Evolutionary conservation across 2,113 vertebrate genomes (phyloP).

Genomic region (Petrocephalus zakoni): DNA sequence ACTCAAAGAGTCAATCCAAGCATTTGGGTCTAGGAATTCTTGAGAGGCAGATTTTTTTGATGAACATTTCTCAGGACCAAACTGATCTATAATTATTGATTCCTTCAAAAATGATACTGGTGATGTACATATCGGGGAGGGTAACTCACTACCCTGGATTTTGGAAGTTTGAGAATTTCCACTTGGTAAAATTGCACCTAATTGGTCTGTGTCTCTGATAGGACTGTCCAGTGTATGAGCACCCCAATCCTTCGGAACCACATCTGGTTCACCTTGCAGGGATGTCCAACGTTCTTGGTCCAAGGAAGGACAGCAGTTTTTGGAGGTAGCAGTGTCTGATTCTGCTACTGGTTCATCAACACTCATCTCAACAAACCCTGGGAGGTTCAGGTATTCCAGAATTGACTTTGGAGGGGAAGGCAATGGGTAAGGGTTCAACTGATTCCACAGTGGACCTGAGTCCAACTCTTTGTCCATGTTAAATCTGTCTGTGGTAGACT

Average conservation of each 20-base stretch:
- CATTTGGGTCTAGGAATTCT: slow-evolving; percentile 55
- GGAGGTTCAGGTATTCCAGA: slow-evolving; percentile 19
- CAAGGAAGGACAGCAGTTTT: slow-evolving; percentile 31
- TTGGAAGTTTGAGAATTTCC: not conserved
- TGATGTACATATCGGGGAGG: slow-evolving; percentile 1
- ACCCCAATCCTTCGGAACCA: not conserved
- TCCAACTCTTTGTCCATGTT: not conserved
- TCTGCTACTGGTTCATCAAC: slow-evolving; percentile 59
- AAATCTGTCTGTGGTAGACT: not conserved
- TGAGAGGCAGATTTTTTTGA: slow-evolving; percentile 4
- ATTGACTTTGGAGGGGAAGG: slow-evolving; percentile 16
- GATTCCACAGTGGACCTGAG: slow-evolving; percentile 14
- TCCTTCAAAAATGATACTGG: slow-evolving; percentile 21
- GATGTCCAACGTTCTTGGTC: slow-evolving; percentile 9
- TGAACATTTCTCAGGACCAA: slow-evolving; percentile 5
- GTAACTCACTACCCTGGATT: not conserved
- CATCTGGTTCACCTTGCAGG: not conserved
- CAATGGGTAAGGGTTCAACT: not conserved
- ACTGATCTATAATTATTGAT: slow-evolving; percentile 6
- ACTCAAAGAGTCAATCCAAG: slow-evolving; percentile 60
- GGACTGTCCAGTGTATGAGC: not conserved
- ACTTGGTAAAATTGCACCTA: not conserved
- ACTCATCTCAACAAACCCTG: slow-evolving; percentile 59
- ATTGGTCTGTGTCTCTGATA: not conserved
- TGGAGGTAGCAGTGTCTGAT: not conserved